phyloP scores from a whole-genome alignment of 2,113 vertebrate species.

The Perca fluviatilis region DNA sequence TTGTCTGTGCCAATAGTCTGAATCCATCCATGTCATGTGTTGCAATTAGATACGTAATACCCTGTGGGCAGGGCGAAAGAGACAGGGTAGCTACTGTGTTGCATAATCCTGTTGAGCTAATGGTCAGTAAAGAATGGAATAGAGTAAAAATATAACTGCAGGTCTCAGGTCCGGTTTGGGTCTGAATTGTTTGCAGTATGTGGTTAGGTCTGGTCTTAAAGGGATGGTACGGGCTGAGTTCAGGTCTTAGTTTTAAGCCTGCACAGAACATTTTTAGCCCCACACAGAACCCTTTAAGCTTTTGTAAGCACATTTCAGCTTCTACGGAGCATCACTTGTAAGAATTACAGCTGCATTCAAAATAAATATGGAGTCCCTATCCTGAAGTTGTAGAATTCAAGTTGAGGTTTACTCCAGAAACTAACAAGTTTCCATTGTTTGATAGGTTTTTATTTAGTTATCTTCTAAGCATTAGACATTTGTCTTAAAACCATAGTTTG shows the following conservation, averaged over 20 bases:
- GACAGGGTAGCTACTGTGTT: neutral
- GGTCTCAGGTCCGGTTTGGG: neutral
- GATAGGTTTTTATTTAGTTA: neutral
- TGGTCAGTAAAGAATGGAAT: neutral
- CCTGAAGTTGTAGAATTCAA: neutral
- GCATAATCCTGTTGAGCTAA: neutral
- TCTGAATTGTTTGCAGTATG: neutral
- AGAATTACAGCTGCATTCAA: no score
- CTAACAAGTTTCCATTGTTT: neutral
- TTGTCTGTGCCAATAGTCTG: neutral
- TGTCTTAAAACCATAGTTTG: slow-evolving; percentile 16
- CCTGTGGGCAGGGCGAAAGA: neutral
- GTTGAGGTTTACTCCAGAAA: neutral
- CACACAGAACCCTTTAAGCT: neutral
- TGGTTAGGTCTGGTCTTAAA: no score
- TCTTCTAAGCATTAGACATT: neutral
- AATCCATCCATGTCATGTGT: neutral
- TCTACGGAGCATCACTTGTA: neutral
- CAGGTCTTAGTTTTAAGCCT: neutral
- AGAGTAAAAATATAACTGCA: neutral
- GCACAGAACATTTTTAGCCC: no score
- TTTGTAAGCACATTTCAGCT: neutral
- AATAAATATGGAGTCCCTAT: neutral
- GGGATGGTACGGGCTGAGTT: neutral
- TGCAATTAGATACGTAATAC: neutral